Conservation (phyloP, 1,140 invertebrate genomes). For the Drosophila carrolli region DNA sequence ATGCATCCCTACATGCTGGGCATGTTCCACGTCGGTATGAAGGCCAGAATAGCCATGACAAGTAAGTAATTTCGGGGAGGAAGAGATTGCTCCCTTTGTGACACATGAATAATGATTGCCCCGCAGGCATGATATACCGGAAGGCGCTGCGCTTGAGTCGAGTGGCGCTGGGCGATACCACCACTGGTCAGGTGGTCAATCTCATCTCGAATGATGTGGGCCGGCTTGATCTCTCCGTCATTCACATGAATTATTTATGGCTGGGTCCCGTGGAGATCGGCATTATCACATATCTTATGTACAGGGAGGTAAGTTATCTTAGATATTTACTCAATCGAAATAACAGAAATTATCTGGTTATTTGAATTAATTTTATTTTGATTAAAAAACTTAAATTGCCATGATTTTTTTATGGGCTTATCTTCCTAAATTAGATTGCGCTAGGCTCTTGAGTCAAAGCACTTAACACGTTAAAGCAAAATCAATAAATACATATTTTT, state of each 20-base stretch:
- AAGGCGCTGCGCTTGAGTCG: constrained; percentile 90
- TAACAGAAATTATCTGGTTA: too few species aligned
- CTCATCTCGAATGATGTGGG: constrained; percentile 95
- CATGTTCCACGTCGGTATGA: constrained; percentile 91
- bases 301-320: constrained; percentile 84
- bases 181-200: constrained; percentile 95
- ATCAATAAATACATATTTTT: too few species aligned
- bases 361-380: background rate
- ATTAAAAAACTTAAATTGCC: background rate
- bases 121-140: constrained; percentile 92
- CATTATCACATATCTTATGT: constrained; percentile 92
- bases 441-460: too few species aligned
- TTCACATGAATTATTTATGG: constrained; percentile 91
- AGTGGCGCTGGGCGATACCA: constrained; percentile 90
- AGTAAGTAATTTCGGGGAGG: constrained; percentile 28
- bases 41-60: constrained; percentile 90
- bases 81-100: constrained; percentile 11
- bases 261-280: constrained; percentile 92
- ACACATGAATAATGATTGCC: constrained; percentile 43
- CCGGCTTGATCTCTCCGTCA: constrained; percentile 89
- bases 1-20: constrained; percentile 93
- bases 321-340: background rate
- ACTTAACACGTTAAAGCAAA: too few species aligned
- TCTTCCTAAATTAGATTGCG: background rate
- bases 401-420: background rate